A percentile compares a stretch with the other conserved stretches of the same genome.
Conservation (phyloP, 2,888 invertebrate genomes). For the Hypena proboscidalis region DNA sequence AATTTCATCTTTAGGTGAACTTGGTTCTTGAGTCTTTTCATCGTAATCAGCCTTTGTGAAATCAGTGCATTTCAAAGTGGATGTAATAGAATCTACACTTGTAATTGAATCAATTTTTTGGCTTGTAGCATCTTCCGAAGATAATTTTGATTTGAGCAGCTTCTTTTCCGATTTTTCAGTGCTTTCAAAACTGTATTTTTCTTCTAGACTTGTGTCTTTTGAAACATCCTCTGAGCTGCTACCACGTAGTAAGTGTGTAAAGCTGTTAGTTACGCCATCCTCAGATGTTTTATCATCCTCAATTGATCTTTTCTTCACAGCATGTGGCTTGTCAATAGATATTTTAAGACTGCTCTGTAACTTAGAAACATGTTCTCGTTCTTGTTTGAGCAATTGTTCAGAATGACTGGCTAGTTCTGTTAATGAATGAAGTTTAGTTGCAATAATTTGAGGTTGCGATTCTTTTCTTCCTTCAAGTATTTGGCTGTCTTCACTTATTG, state of each 20-base stretch:
- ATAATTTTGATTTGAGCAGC: slow-evolving; percentile 32
- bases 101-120: slow-evolving; percentile 38
- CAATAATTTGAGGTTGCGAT: slow-evolving; percentile 24
- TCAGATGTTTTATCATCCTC: slow-evolving; percentile 32
- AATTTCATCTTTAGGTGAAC: slow-evolving; percentile 56
- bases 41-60: slow-evolving; percentile 21
- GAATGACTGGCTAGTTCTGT: slow-evolving; percentile 44
- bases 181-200: slow-evolving; percentile 75
- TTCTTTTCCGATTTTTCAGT: slow-evolving; percentile 67
- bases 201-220: slow-evolving; percentile 75
- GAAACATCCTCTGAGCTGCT: slow-evolving; percentile 76
- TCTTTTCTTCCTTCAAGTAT: slow-evolving; percentile 37
- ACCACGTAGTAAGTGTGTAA: slow-evolving; percentile 52
- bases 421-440: slow-evolving; percentile 31
- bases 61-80: slow-evolving; percentile 47
- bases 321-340: slow-evolving; percentile 28
- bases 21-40: slow-evolving; percentile 28
- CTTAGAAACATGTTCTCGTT: slow-evolving; percentile 41
- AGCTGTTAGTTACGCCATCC: slow-evolving; percentile 55
- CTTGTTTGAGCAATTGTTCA: slow-evolving; percentile 52
- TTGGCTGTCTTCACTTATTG: slow-evolving; percentile 47
- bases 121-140: slow-evolving; percentile 44
- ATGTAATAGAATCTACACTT: slow-evolving; percentile 37
- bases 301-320: slow-evolving; percentile 37
- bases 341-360: slow-evolving; percentile 35